phyloP scores from a whole-genome alignment of 2,888 invertebrate species.

The Punctoribates punctum region DNA sequence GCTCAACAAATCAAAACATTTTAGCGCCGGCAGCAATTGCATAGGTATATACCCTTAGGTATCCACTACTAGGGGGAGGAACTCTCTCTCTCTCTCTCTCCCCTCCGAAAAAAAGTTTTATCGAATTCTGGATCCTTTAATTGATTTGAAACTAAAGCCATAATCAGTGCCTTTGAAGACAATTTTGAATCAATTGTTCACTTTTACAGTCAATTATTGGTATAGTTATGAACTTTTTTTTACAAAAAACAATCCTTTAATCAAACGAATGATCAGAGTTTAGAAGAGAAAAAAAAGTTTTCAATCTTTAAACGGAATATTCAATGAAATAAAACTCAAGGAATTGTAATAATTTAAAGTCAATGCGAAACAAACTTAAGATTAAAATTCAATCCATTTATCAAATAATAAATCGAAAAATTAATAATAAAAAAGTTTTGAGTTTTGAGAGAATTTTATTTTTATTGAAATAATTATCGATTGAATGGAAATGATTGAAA shows the following conservation, averaged over 20 bases:
- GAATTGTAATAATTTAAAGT: too few species aligned
- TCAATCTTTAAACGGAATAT: too few species aligned
- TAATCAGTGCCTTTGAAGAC: neutral
- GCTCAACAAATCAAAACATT: slow-evolving; percentile 27
- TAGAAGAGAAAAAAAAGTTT: neutral
- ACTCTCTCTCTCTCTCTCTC: neutral
- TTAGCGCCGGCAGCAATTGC: slow-evolving; percentile 23
- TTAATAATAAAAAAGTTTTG: too few species aligned
- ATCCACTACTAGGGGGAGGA: neutral
- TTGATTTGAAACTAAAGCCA: neutral
- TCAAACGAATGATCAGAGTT: neutral
- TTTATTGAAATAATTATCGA: too few species aligned
- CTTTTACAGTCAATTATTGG: neutral
- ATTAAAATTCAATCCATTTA: too few species aligned
- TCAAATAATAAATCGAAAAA: too few species aligned
- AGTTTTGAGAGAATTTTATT: too few species aligned
- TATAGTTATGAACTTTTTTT: neutral
- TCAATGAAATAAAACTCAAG: too few species aligned
- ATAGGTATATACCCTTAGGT: neutral
- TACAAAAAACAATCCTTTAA: neutral
- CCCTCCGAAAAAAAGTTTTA: neutral
- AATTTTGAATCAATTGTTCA: neutral
- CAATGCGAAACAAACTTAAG: too few species aligned
- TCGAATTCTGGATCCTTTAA: neutral
- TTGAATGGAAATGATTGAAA: too few species aligned